Evolutionary conservation across 2,888 invertebrate species (phyloP).

Genomic region (Therioaphis trifolii): DNA sequence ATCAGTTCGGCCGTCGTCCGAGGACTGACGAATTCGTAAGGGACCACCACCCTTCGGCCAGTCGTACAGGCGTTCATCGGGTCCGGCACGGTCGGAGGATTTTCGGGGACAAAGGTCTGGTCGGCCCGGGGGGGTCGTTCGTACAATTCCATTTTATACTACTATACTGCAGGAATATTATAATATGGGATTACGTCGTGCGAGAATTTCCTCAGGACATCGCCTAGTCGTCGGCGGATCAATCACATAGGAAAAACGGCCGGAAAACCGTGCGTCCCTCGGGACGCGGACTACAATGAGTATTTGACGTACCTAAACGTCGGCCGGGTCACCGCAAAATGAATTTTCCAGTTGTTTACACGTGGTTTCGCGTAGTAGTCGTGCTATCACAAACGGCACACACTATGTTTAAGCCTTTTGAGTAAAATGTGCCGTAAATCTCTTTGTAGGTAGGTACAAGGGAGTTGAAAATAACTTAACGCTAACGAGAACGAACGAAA

Average conservation of each 20-base stretch:
- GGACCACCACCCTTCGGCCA: no score
- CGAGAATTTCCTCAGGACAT: neutral
- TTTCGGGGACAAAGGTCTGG: no score
- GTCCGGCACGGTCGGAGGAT: no score
- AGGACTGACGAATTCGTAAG: no score
- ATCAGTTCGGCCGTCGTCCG: no score
- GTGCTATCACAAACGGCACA: neutral
- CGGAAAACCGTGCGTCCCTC: neutral
- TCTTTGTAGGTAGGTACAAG: conserved; percentile 28
- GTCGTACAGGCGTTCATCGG: no score
- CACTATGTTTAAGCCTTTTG: conserved; percentile 22
- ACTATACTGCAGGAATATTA: no score
- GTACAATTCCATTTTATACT: neutral
- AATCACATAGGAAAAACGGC: no score
- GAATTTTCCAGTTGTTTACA: conserved; percentile 38
- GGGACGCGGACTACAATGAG: conserved; percentile 27
- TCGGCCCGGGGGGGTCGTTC: no score
- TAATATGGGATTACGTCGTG: no score
- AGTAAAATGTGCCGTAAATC: neutral
- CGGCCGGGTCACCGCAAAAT: conserved; percentile 13
- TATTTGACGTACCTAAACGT: conserved; percentile 43
- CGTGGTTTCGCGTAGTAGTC: conserved; percentile 20
- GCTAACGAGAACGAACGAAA: conserved; percentile 16
- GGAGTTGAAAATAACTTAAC: conserved; percentile 35
- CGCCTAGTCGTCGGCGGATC: no score